Conservation (phyloP, 2,888 invertebrate genomes). For the Notodonta dromedarius region DNA sequence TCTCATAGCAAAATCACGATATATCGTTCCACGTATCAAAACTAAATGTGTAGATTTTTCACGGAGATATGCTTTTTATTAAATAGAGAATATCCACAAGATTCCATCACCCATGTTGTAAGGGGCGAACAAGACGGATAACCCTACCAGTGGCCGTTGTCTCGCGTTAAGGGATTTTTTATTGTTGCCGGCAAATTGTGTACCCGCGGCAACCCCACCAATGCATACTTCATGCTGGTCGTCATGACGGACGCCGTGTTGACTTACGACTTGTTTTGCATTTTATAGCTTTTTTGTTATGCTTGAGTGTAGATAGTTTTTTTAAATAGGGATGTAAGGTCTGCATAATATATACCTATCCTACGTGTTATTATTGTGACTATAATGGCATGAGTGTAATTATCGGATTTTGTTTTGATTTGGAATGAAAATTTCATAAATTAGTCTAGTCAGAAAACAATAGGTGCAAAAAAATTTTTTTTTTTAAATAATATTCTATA, state of each 20-base stretch:
- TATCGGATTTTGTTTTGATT: no score
- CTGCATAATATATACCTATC: no score
- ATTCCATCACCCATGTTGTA: slow-evolving; percentile 49
- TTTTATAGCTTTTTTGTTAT: slow-evolving; percentile 13
- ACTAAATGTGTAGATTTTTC: no score
- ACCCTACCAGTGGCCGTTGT: slow-evolving; percentile 71
- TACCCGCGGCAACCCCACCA: slow-evolving; percentile 61
- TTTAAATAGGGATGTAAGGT: neutral
- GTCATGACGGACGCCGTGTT: slow-evolving; percentile 41
- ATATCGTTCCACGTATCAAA: no score
- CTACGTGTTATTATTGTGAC: no score
- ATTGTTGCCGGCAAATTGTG: slow-evolving; percentile 81
- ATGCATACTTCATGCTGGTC: slow-evolving; percentile 74
- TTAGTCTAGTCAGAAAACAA: no score
- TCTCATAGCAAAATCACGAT: no score
- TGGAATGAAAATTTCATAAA: no score
- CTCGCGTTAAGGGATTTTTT: slow-evolving; percentile 82
- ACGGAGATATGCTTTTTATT: neutral
- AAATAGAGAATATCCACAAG: slow-evolving; percentile 49
- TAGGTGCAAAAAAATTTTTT: no score
- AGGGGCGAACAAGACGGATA: slow-evolving; percentile 80
- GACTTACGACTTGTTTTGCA: slow-evolving; percentile 16
- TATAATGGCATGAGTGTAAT: no score
- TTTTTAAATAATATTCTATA: no score
- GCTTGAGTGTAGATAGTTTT: neutral